These are phyloP conservation scores for Malurus melanocephalus DNA, from an alignment of 2,113 vertebrate genomes.

Conservation along the genomic window DNA sequence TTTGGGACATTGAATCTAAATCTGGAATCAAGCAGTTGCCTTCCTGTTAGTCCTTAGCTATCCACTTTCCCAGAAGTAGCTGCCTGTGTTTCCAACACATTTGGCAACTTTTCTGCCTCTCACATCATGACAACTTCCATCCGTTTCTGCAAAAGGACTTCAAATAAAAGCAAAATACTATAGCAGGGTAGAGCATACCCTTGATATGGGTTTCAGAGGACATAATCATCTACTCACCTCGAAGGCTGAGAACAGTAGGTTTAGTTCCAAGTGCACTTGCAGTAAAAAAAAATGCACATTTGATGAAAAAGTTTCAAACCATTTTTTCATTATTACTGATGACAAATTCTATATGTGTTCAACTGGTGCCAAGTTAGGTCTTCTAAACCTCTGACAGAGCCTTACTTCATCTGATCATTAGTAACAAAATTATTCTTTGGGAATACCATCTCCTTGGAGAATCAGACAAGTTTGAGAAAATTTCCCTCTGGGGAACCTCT, in stretches of 20 bases:
- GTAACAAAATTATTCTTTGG: conserved; percentile 32
- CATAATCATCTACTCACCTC: neutral
- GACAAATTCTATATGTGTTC: neutral
- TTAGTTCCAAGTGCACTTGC: neutral
- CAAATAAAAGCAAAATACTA: neutral
- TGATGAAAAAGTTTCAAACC: neutral
- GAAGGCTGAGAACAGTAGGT: neutral
- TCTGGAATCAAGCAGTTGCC: neutral
- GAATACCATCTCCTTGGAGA: conserved; percentile 23
- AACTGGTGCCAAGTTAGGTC: neutral
- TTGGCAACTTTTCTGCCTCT: conserved; percentile 21
- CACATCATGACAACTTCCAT: neutral
- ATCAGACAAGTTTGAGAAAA: conserved; percentile 26
- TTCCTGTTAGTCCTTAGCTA: conserved; percentile 26
- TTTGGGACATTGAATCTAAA: neutral
- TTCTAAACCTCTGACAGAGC: neutral
- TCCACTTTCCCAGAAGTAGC: conserved; percentile 1
- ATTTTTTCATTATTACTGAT: neutral
- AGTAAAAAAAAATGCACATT: neutral
- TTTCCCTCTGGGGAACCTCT: neutral
- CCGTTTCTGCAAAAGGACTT: neutral
- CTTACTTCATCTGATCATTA: conserved; percentile 23
- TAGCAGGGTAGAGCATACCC: neutral
- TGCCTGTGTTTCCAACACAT: conserved; percentile 10
- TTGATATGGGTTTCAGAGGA: neutral